Evolutionary conservation across 2,113 vertebrate genomes (phyloP).

Genomic region (Rutilus rutilus): DNA sequence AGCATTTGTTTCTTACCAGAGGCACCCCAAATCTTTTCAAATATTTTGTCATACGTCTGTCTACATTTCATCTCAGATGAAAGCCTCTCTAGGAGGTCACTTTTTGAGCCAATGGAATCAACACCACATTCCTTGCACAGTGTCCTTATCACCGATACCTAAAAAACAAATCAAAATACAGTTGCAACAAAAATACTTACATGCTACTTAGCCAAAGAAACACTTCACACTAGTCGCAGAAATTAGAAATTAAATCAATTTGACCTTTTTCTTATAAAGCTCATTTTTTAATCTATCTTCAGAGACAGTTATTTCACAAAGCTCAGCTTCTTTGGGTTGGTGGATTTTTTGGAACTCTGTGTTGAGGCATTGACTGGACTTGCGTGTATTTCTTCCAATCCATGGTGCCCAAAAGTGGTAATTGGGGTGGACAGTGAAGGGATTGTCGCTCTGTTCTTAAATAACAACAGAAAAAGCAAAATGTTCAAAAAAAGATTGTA

Average conservation of each 20-base stretch:
- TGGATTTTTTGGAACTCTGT: slow-evolving; percentile 46
- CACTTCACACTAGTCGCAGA: neutral
- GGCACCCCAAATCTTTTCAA: slow-evolving; percentile 27
- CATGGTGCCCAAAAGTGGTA: slow-evolving; percentile 34
- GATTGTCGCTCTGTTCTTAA: too few relatives aligned
- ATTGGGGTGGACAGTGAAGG: too few relatives aligned
- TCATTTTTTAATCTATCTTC: slow-evolving; percentile 4
- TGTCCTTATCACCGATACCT: neutral
- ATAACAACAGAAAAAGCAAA: too few relatives aligned
- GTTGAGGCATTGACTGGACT: slow-evolving; percentile 30
- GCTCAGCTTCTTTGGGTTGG: neutral
- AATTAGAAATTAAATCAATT: neutral
- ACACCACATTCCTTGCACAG: slow-evolving; percentile 14
- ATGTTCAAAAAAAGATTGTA: too few relatives aligned
- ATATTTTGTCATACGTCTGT: slow-evolving; percentile 36
- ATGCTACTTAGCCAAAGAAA: neutral
- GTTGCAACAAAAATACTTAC: too few relatives aligned
- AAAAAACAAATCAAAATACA: neutral
- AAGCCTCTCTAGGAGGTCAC: slow-evolving; percentile 27
- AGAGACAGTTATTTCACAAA: neutral
- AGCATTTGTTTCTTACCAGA: slow-evolving; percentile 9
- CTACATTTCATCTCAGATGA: slow-evolving; percentile 19
- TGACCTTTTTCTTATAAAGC: slow-evolving; percentile 30
- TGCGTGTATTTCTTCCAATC: slow-evolving; percentile 30
- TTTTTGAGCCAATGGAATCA: slow-evolving; percentile 30